Evolutionary conservation across 2,797 vertebrate species (phyloP).

Genomic region (Perdix hodgsoniae): DNA sequence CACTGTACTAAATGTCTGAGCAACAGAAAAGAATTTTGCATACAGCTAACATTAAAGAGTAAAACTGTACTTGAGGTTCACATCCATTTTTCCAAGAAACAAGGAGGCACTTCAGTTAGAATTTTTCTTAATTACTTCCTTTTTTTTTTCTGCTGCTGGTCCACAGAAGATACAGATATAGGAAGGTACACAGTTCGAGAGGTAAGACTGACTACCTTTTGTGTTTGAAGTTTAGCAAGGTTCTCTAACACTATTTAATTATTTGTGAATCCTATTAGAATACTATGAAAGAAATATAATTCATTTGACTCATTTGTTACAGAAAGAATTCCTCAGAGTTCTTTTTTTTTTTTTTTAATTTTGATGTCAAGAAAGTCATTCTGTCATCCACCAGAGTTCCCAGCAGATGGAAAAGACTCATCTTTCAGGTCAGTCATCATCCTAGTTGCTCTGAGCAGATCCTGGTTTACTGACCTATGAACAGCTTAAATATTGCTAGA

Average conservation of each 20-base stretch:
- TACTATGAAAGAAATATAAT: background rate
- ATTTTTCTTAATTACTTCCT: background rate
- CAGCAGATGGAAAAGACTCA: background rate
- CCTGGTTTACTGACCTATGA: background rate
- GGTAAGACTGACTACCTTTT: background rate
- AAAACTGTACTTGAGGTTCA: background rate
- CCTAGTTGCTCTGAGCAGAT: background rate
- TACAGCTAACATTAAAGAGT: background rate
- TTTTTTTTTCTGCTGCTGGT: background rate
- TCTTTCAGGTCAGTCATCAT: conserved; percentile 16
- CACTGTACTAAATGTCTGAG: background rate
- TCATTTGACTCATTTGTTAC: background rate
- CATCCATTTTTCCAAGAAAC: background rate
- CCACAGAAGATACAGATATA: background rate
- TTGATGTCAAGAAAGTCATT: background rate
- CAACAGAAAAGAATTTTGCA: background rate
- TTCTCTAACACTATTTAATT: background rate
- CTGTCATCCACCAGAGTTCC: background rate
- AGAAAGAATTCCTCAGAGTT: background rate
- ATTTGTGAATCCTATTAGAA: background rate
- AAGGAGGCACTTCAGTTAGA: background rate
- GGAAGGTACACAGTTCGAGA: background rate
- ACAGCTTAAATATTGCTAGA: background rate
- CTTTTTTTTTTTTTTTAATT: conserved; percentile 12
- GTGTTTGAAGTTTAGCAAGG: background rate